phyloP scores from a whole-genome alignment of 2,797 vertebrate genomes.

The Paratrypauchen microcephalus region DNA sequence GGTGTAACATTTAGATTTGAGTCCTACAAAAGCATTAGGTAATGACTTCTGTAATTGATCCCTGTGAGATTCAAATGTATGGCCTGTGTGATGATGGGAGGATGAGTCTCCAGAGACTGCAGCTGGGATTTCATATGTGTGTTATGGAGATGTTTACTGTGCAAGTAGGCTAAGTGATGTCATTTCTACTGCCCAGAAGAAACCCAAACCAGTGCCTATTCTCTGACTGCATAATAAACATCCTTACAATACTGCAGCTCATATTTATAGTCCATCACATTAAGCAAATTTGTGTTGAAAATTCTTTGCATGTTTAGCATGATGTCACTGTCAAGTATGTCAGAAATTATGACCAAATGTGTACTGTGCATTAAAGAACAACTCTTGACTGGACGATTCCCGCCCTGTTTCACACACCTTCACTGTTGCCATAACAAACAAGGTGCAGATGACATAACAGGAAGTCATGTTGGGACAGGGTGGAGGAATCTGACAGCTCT shows the following conservation, averaged over 20 bases:
- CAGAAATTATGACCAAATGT: conserved; percentile 9
- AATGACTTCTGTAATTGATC: conserved; percentile 58
- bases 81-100: conserved; percentile 12
- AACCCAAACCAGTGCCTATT: background rate
- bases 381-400: conserved; percentile 24
- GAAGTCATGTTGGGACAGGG: conserved; percentile 53
- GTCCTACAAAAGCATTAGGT: conserved; percentile 36
- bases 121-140: conserved; percentile 11
- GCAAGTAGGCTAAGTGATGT: conserved; percentile 28
- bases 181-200: conserved; percentile 2
- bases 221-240: background rate
- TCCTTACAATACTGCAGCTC: background rate
- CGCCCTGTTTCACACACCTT: conserved; percentile 11
- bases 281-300: background rate
- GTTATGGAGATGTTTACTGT: conserved; percentile 16
- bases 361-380: conserved; percentile 32
- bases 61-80: conserved; percentile 47
- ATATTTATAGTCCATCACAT: background rate
- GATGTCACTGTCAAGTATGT: conserved; percentile 7
- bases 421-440: conserved; percentile 77
- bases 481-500: conserved; percentile 42
- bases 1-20: conserved; percentile 30
- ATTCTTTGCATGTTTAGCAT: background rate
- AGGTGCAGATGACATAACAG: conserved; percentile 53
- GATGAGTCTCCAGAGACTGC: conserved; percentile 26